Percentiles rank a stretch among this genome's conserved stretches.
These are phyloP conservation scores for Clarias fuscus DNA, from an alignment of 2,797 vertebrate genomes.

Conservation along the genomic window DNA sequence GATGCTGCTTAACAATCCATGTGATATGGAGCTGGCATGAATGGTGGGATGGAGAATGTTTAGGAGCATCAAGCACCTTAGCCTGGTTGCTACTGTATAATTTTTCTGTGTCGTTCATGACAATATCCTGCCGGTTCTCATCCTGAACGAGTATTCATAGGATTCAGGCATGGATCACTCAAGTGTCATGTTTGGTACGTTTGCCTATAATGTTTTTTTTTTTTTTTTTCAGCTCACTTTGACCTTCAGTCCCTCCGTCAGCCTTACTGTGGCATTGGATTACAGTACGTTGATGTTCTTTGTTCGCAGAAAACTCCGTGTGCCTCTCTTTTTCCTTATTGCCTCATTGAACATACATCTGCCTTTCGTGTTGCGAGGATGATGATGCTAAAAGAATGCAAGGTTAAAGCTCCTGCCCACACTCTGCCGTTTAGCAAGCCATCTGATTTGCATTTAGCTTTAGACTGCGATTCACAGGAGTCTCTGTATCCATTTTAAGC, in stretches of 20 bases:
- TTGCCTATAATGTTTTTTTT: slow-evolving; percentile 19
- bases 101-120: slow-evolving; percentile 37
- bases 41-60: not conserved
- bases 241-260: slow-evolving; percentile 23
- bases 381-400: not conserved
- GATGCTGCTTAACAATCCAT: slow-evolving; percentile 41
- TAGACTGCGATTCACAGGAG: slow-evolving; percentile 1
- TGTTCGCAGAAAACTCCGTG: not conserved
- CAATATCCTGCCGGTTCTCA: not conserved
- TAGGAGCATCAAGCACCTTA: not conserved
- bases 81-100: not conserved
- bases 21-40: not conserved
- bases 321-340: not conserved
- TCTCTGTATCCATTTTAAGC: slow-evolving; percentile 28
- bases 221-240: slow-evolving; percentile 26
- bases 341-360: slow-evolving; percentile 1
- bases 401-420: slow-evolving; percentile 23
- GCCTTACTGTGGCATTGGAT: slow-evolving; percentile 15
- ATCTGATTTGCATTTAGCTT: slow-evolving; percentile 32
- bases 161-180: not conserved
- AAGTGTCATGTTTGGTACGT: too few relatives aligned
- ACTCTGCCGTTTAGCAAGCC: not conserved
- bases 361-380: not conserved
- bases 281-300: not conserved
- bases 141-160: not conserved